Conservation (phyloP, 2,113 vertebrate species). For the Boleophthalmus pectinirostris region DNA sequence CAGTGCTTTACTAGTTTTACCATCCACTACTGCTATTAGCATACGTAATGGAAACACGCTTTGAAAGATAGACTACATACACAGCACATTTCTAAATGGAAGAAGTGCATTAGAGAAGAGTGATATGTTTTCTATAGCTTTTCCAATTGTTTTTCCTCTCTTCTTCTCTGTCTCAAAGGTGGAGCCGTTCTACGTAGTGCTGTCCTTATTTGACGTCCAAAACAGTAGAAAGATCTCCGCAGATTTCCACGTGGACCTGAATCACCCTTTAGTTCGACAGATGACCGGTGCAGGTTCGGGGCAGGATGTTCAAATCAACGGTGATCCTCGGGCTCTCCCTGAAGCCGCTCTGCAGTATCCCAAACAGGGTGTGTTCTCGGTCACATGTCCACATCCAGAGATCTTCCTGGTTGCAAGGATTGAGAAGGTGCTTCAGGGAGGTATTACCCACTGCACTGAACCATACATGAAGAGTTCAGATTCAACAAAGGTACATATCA, state of each 20-base stretch:
- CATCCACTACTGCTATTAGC: too few species aligned
- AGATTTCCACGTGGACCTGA: slow-evolving; percentile 96
- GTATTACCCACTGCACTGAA: slow-evolving; percentile 96
- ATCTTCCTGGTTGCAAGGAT: slow-evolving; percentile 96
- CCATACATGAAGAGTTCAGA: slow-evolving; percentile 97
- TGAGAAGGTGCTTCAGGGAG: slow-evolving; percentile 95
- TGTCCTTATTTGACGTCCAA: slow-evolving; percentile 95
- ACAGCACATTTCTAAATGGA: slow-evolving; percentile 26
- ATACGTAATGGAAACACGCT: not conserved
- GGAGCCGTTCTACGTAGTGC: slow-evolving; percentile 93
- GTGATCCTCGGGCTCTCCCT: slow-evolving; percentile 68
- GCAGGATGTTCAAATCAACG: slow-evolving; percentile 64
- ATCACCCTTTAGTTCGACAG: slow-evolving; percentile 86
- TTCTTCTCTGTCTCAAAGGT: slow-evolving; percentile 74
- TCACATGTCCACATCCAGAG: slow-evolving; percentile 94
- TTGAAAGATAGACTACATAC: slow-evolving; percentile 36
- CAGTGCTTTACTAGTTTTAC: too few species aligned
- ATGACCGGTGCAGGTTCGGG: slow-evolving; percentile 72
- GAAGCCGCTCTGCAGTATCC: slow-evolving; percentile 85
- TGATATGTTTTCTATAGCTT: not conserved
- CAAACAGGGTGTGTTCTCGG: slow-evolving; percentile 94
- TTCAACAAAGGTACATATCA: slow-evolving; percentile 85
- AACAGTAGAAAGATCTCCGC: slow-evolving; percentile 94
- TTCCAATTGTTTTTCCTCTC: not conserved
- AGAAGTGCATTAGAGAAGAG: slow-evolving; percentile 38